Conservation (phyloP, 1,140 invertebrate species). For the Atta cephalotes region DNA sequence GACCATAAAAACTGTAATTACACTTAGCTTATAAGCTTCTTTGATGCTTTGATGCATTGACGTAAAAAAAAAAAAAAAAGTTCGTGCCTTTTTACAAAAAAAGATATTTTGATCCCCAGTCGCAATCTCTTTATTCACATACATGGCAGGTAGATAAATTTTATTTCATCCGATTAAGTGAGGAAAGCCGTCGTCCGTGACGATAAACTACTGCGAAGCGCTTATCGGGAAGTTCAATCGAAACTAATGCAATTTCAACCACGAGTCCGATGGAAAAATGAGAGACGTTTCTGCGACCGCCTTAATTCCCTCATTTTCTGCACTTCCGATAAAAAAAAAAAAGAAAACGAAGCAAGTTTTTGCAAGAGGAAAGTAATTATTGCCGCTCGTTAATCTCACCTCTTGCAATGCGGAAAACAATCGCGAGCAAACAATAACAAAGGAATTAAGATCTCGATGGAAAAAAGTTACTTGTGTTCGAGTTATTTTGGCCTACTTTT, state of each 20-base stretch:
- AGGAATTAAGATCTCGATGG: neutral
- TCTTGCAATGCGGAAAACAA: constrained; percentile 7
- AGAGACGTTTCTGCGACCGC: constrained; percentile 11
- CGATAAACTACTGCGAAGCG: constrained; percentile 1
- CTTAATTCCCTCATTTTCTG: constrained; percentile 33
- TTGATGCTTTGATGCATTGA: neutral
- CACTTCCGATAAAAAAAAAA: neutral
- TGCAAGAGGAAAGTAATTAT: constrained; percentile 35
- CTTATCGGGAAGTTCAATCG: constrained; percentile 47
- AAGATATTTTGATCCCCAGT: neutral
- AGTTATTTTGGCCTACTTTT: constrained; percentile 15
- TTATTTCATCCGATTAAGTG: neutral
- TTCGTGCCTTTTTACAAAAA: neutral
- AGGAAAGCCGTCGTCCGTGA: constrained; percentile 3
- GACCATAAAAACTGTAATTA: constrained; percentile 28
- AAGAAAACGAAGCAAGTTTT: neutral
- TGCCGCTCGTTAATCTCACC: constrained; percentile 13
- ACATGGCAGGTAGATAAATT: constrained; percentile 2
- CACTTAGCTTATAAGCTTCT: neutral
- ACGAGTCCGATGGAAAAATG: neutral
- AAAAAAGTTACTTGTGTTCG: neutral
- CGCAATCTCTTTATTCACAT: neutral
- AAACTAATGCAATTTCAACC: constrained; percentile 54
- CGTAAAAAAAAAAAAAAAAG: neutral
- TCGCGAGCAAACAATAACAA: neutral